phyloP scores from a whole-genome alignment of 2,888 invertebrate genomes.

The Pimpla rufipes region DNA sequence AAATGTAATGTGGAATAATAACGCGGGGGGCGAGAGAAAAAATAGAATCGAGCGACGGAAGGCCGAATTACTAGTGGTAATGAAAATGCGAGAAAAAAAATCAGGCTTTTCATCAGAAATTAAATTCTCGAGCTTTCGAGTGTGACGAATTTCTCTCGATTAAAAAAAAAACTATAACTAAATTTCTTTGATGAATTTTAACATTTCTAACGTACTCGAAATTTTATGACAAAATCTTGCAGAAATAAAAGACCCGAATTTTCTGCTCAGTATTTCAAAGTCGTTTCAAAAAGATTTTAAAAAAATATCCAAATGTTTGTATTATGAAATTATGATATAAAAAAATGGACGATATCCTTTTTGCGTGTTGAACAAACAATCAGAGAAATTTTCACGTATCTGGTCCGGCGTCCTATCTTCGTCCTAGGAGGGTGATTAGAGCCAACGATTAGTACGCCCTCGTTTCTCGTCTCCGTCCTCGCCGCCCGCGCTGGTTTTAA shows the following conservation, averaged over 20 bases:
- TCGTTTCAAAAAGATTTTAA: no score
- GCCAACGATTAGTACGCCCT: slow-evolving; percentile 47
- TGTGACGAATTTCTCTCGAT: neutral
- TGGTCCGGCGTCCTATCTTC: neutral
- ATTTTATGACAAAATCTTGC: no score
- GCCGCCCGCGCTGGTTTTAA: slow-evolving; percentile 33
- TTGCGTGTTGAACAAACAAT: neutral
- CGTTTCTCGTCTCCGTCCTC: slow-evolving; percentile 16
- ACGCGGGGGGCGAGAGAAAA: neutral
- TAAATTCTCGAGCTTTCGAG: neutral
- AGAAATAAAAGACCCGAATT: no score
- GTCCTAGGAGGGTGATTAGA: slow-evolving; percentile 17
- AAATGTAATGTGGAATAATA: neutral
- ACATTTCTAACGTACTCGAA: no score
- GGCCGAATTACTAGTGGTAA: no score
- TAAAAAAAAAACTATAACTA: no score
- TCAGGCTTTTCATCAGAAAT: neutral
- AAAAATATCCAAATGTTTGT: no score
- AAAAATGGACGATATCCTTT: no score
- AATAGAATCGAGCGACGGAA: no score
- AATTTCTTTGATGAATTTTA: no score
- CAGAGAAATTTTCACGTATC: neutral
- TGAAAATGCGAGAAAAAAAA: neutral
- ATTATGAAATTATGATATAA: no score
- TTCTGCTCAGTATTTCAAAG: no score